These are phyloP conservation scores for Drosophila azteca DNA, from an alignment of 1,140 invertebrate genomes.

Conservation along the genomic window DNA sequence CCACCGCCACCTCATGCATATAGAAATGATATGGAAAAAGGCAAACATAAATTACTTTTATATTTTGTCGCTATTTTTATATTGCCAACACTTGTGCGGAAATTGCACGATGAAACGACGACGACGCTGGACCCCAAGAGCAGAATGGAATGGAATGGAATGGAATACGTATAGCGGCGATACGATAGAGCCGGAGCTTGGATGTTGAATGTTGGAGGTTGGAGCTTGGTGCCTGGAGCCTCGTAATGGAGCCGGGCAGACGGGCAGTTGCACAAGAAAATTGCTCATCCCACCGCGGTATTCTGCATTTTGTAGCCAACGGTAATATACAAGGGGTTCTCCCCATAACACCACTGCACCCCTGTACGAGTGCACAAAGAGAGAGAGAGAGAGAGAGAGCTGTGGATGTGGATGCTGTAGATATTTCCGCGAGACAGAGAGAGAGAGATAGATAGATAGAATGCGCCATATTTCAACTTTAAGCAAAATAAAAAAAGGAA, in stretches of 20 bases:
- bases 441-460: not conserved
- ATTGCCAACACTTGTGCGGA: conserved; percentile 82
- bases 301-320: conserved; percentile 65
- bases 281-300: conserved; percentile 48
- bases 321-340: conserved; percentile 31
- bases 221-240: not conserved
- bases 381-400: not conserved
- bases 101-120: conserved; percentile 79
- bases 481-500: conserved; percentile 25
- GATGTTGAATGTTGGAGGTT: too few relatives aligned
- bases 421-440: conserved; percentile 42
- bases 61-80: conserved; percentile 82
- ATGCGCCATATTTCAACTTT: conserved; percentile 65
- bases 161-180: conserved; percentile 6
- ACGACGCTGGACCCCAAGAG: conserved; percentile 40
- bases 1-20: conserved; percentile 33
- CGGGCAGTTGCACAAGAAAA: conserved; percentile 59
- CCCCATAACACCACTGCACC: too few relatives aligned
- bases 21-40: conserved; percentile 75
- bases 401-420: conserved; percentile 25
- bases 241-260: not conserved
- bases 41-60: conserved; percentile 81
- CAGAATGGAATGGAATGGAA: conserved; percentile 50
- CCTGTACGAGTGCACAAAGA: too few relatives aligned
- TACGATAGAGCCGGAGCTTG: not conserved